Conservation (phyloP, 2,113 vertebrate genomes). For the Cinclus cinclus region DNA sequence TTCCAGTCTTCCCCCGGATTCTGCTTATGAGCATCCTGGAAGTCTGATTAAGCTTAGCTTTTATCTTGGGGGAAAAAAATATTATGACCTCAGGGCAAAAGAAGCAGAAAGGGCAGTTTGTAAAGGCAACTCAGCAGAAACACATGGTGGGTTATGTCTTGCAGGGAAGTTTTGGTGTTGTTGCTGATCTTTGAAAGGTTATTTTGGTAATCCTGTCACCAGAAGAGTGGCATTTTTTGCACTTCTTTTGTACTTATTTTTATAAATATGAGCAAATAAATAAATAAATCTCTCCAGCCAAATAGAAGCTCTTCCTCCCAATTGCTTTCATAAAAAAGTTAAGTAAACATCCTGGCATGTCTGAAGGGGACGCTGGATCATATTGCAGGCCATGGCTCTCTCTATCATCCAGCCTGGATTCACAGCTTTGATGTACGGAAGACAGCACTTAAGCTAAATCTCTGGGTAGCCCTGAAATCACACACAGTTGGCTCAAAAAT, state of each 20-base stretch:
- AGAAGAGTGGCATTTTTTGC: background rate
- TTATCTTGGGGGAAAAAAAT: background rate
- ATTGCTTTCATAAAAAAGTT: background rate
- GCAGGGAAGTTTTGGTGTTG: background rate
- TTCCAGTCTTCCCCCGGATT: background rate
- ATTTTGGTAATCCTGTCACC: background rate
- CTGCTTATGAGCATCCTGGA: background rate
- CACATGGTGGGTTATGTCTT: background rate
- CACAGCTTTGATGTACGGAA: slow-evolving; percentile 23
- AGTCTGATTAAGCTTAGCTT: background rate
- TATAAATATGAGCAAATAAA: background rate
- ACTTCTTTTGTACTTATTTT: background rate
- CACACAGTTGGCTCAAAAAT: background rate
- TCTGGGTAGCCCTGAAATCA: slow-evolving; percentile 45
- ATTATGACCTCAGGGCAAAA: background rate
- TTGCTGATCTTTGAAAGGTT: background rate
- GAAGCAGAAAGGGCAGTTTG: background rate
- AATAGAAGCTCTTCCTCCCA: background rate
- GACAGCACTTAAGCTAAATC: slow-evolving; percentile 19
- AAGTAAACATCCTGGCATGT: slow-evolving; percentile 24
- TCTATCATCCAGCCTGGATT: background rate
- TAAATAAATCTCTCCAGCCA: background rate
- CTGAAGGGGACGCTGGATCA: background rate
- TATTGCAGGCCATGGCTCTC: background rate
- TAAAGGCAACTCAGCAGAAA: background rate